Base-by-base conservation (phyloP, 2,888 invertebrate species). In the Liposcelis brunnea region DNA sequence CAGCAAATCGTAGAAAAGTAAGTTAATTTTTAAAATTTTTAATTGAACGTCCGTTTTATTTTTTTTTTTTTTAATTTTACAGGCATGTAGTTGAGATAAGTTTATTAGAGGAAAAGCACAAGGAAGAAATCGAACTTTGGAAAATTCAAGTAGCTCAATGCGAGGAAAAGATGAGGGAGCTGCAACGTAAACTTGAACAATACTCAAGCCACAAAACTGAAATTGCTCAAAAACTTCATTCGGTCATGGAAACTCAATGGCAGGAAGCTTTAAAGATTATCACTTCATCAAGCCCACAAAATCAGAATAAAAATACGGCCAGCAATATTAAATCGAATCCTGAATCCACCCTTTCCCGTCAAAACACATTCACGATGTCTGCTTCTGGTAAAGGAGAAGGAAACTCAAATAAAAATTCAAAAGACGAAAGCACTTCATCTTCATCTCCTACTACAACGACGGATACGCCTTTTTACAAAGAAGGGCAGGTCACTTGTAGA, bases 171-270 rank as follows among this genome's bases (percentile, higher is more conserved):
- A 72, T 76, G n/a, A 67, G 73, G 2, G 65, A 74, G 26, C 62
- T 81, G 5, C 77, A 82, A 61, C 62, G 57, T 42, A 68, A 68
- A 47, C 45, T 71, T 51, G 63, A 65, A 31, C 57, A 61, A 31
- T 63, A 63, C 55, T 60, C 65, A 0, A 62, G 63, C 1, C 64
- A 67, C 2, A 76, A 79, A 56, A 71, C 74, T 0, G 73, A 77
- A 54, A 68, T 84, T 37, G 83, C 81, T 2, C 70, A 80, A 47
- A 78, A 82, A 56, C 63, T 86, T 49, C 82, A 84, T 59, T 69
- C 68, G 49, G 75, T 81, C 1, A 83, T 85, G 83, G 79, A 85
- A 62, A 69, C 73, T 7, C 84, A 85, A 58, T 84, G 83, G 83
- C 68, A 76, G 32, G 80, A 84, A 58, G 81, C 83, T 2, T 61